Base-by-base conservation (phyloP, 2,888 invertebrate genomes). In the Dysmachus trigonus region DNA sequence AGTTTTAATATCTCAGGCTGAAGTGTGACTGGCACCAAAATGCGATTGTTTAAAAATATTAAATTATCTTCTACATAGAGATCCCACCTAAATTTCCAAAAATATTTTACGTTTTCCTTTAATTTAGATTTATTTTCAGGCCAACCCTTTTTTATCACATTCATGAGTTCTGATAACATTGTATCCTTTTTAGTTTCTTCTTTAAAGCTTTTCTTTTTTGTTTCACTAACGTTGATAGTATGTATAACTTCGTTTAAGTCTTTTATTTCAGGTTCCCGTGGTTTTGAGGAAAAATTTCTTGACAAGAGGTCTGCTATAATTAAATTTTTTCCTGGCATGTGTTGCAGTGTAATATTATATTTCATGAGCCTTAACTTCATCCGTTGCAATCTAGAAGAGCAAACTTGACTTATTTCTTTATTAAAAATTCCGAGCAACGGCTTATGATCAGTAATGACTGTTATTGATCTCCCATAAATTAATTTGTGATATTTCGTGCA, bases 301-400 rank as follows among this genome's bases (percentile, higher is more conserved):
- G 88, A 77, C 47, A 85, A 15, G n/a, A n/a, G n/a, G n/a, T n/a
- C n/a, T n/a, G n/a, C n/a, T n/a, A n/a, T n/a, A n/a, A n/a, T n/a
- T 76, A 87, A 41, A 88, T 87, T 88, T 88, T 72, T 87, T 38
- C 38, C 89, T 8, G 89, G 88, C 8, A 87, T 38, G 71, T 88
- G 88, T 35, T 79, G 71, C 31, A 89, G 18, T 38, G 6, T 38
- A 10, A 38, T 38, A 8, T 38, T 10, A 38, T 38, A 38, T 10
- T 38, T 38, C 10, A 38, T 1, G 0, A 38, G 10, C 35, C 35
- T 38, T 38, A 38, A 38, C 10, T 38, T 38, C 35, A 38, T 38
- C 8, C 35, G 35, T 38, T 38, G 35, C 35, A 38, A 38, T 2
- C 35, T 38, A 10, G 35, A 10, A 38, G 35, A 8, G 10, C 35